Evolutionary conservation across 2,797 vertebrate genomes (phyloP), one percentile per base, ranked within the genome.

Genomic region (Lophura swinhoii): DNA sequence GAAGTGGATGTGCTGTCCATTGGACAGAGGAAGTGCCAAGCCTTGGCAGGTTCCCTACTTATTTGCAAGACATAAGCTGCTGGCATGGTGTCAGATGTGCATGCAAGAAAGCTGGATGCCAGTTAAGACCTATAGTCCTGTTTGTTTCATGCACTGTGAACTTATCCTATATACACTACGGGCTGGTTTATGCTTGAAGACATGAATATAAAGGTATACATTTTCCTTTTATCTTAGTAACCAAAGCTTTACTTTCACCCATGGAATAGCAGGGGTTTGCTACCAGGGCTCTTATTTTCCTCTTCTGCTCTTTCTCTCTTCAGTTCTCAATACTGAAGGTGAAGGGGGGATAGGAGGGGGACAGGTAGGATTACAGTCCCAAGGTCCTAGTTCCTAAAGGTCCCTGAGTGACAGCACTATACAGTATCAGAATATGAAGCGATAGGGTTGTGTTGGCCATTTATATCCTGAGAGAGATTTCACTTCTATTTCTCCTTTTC

Each of bases 371-470:
- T 95, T 96, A 94, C 88, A 96, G 86, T 89, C 88, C 94, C 93
- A 95, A 96, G 93, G 93, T 95, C 96, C 93, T 88, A 91, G 87
- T 93, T 93, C 93, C 95, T 87, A 76, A 94, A 96, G 93, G 95
- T 97, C 95, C 96, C 96, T 97, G 96, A 97, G 96, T 96, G 95
- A 95, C 88, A 95, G 95, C 91, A 84, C 84, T 93, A 13, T 95
- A 96, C 95, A 96, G 92, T 75, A 87, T 95, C 91, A 94, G 94
- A 96, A 96, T 96, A 96, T 81, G 81, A 93, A 96, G 91, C 31
- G 5, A 59, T 43, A 95, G 72, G 80, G 64, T 91, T 85, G 82
- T 1, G 74, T 94, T 94, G 91, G 90, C 92, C 93, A 51, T 23
- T 33, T 93, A 78, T 90, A 91, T 94, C 96, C 97, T 97, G 95